Evolutionary conservation across 2,797 vertebrate species (phyloP).

Genomic region (Valencia hispanica): DNA sequence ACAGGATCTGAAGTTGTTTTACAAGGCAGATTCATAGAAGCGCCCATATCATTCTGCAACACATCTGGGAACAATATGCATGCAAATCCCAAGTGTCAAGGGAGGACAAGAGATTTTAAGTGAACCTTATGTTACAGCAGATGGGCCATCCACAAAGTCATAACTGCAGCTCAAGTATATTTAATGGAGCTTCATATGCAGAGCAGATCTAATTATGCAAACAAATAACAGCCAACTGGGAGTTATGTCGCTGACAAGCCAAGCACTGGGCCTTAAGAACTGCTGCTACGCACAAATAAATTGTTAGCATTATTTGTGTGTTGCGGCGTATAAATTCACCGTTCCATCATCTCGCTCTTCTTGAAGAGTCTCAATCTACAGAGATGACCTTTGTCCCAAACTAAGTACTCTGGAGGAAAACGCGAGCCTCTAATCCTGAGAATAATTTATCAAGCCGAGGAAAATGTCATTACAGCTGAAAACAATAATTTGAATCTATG

Average conservation of each 20-base stretch:
- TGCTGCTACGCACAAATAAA: background rate
- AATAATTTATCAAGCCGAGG: conserved; percentile 1
- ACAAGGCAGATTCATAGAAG: conserved; percentile 30
- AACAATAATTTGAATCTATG: background rate
- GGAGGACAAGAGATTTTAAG: conserved; percentile 36
- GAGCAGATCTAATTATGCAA: conserved; percentile 46
- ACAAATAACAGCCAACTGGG: conserved; percentile 21
- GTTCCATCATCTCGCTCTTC: background rate
- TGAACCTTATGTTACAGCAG: conserved; percentile 56
- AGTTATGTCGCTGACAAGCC: conserved; percentile 7
- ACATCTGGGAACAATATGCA: conserved; percentile 54
- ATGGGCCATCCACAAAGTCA: conserved; percentile 43
- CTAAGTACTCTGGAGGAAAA: background rate
- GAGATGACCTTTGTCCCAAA: background rate
- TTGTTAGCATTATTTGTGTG: background rate
- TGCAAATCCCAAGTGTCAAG: conserved; percentile 49
- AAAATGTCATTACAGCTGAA: background rate
- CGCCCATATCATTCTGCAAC: conserved; percentile 50
- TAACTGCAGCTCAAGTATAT: conserved; percentile 43
- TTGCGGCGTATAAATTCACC: background rate
- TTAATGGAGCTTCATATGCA: conserved; percentile 50
- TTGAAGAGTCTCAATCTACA: background rate
- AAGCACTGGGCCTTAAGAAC: background rate
- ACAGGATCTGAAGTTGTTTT: conserved; percentile 8
- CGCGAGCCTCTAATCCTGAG: background rate